These are phyloP conservation scores for Drosophila watanabei DNA, from an alignment of 1,140 invertebrate species.

Conservation along the genomic window DNA sequence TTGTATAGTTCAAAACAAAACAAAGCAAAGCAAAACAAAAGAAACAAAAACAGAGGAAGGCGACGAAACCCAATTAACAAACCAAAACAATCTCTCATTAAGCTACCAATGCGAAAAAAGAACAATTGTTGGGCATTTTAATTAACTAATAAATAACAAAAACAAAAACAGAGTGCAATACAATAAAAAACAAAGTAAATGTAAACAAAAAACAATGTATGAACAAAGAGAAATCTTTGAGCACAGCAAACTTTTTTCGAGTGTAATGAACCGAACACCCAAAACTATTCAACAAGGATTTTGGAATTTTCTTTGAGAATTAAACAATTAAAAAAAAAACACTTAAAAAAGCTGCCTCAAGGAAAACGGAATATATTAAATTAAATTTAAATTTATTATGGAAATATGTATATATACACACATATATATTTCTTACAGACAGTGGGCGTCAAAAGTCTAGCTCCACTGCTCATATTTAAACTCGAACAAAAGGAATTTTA, in stretches of 20 bases:
- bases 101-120: conserved; percentile 36
- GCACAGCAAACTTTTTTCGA: conserved; percentile 42
- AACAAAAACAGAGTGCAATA: conserved; percentile 60
- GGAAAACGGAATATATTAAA: conserved; percentile 28
- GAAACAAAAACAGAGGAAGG: conserved; percentile 1
- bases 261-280: conserved; percentile 28
- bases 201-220: conserved; percentile 21
- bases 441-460: conserved; percentile 31
- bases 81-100: conserved; percentile 44
- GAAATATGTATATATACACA: conserved; percentile 39
- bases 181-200: conserved; percentile 57
- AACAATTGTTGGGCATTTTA: conserved; percentile 64
- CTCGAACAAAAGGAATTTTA: conserved; percentile 55
- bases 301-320: conserved; percentile 46
- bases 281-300: conserved; percentile 36
- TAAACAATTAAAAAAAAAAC: conserved; percentile 1
- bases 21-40: conserved; percentile 1
- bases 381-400: conserved; percentile 46
- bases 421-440: conserved; percentile 41
- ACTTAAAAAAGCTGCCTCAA: conserved; percentile 45
- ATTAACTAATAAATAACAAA: conserved; percentile 25
- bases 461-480: conserved; percentile 32
- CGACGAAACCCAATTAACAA: conserved; percentile 38
- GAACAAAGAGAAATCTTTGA: conserved; percentile 29
- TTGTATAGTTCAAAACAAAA: conserved; percentile 68